These are phyloP conservation scores for Trinorchestia longiramus DNA, from an alignment of 1,140 invertebrate species.

Conservation along the genomic window DNA sequence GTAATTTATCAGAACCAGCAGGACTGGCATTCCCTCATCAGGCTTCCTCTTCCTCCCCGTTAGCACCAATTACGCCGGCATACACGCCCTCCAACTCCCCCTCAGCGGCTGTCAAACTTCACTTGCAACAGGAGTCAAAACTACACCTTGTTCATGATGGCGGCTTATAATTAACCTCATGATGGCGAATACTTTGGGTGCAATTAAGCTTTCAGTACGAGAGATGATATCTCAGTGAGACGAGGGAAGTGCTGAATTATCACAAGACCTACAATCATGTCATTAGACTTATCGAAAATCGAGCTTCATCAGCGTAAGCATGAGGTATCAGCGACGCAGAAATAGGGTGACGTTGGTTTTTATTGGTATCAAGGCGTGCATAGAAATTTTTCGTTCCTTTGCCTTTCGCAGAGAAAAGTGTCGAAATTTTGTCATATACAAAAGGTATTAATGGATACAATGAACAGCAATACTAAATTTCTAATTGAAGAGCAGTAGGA, in stretches of 20 bases:
- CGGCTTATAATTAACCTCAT: not conserved
- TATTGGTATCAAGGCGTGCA: not conserved
- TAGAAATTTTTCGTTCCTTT: not conserved
- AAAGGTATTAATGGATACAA: too few relatives aligned
- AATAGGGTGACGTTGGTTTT: not conserved
- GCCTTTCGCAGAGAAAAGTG: not conserved
- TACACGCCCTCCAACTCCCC: not conserved
- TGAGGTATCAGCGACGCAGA: not conserved
- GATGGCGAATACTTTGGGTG: not conserved
- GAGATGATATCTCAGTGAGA: conserved; percentile 9
- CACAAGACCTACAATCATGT: not conserved
- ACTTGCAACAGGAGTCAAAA: not conserved
- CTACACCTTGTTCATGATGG: conserved; percentile 6
- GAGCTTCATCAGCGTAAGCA: not conserved
- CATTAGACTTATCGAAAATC: not conserved
- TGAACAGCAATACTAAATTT: too few relatives aligned
- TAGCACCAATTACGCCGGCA: not conserved
- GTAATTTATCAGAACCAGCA: conserved; percentile 22
- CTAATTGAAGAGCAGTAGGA: too few relatives aligned
- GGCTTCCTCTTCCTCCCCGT: conserved; percentile 47
- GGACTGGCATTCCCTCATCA: conserved; percentile 39
- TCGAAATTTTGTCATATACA: too few relatives aligned
- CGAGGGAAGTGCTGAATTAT: not conserved
- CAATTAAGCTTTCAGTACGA: not conserved
- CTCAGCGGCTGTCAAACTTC: not conserved